Evolutionary conservation across 1,140 invertebrate genomes (phyloP), one percentile per base, ranked within the genome.

Genomic region (Leucophenga varia): DNA sequence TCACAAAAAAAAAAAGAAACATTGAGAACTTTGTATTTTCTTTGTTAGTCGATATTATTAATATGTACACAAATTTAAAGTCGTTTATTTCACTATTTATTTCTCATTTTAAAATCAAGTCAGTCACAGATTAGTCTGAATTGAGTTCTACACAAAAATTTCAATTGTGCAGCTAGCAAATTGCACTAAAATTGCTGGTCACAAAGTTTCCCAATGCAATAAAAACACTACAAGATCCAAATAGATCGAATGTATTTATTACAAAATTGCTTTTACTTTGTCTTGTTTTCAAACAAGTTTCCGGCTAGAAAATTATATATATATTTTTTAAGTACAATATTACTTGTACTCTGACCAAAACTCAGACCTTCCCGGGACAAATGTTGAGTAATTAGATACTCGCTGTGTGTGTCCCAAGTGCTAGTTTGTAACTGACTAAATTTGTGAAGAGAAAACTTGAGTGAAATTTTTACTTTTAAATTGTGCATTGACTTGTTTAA

Each of bases 301-400:
- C 79, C 79, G 64, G 72, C 78, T 80, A 70, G 79, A 74, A 76
- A 70, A 67, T 80, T 43, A 61, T 47, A 47, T n/a, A 54, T 43
- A 28, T 48, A 42, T 43, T 45, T 52, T 36, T 52, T 12, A 42
- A n/a, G n/a, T 20, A 54, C 39, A 54, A 12, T 36, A 54, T n/a
- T n/a, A n/a, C n/a, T n/a, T n/a, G 43, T 57, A 59, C 53, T 64
- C 55, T 64, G 71, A 65, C 75, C 76, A 59, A 77, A 48, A 74
- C 79, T 81, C 79, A 81, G 79, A 81, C 79, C 79, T 81, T 81
- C 79, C 79, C 79, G 78, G 68, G 77, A 76, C 77, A n/a, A n/a
- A 50, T 19, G 16, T 25, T 47, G 30, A 44, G 79, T 78, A 79
- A 80, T 75, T 53, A 74, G 64, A 78, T 79, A 79, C 75, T 74